phyloP scores from a whole-genome alignment of 2,797 vertebrate species.

The Sphenopsis melanotis region DNA sequence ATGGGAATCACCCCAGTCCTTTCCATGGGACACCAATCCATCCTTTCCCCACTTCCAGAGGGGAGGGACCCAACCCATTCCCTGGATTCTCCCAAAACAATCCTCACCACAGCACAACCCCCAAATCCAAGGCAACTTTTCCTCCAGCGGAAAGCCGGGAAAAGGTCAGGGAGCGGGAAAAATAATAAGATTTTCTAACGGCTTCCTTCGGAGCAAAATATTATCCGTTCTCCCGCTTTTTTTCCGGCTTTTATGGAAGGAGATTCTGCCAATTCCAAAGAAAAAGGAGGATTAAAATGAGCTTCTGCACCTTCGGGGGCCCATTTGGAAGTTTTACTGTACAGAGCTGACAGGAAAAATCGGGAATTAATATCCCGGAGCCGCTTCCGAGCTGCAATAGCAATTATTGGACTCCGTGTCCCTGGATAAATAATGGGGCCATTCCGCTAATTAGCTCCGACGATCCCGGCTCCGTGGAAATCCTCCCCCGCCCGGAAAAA shows the following conservation, averaged over 20 bases:
- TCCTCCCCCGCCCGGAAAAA: background rate
- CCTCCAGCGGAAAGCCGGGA: conserved; percentile 52
- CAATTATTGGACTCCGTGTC: conserved; percentile 86
- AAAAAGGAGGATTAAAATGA: conserved; percentile 85
- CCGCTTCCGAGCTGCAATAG: conserved; percentile 84
- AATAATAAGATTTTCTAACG: conserved; percentile 79
- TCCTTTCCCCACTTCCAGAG: rapidly evolving
- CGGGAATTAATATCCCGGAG: conserved; percentile 87
- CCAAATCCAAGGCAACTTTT: conserved; percentile 53
- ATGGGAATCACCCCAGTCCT: background rate
- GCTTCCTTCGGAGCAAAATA: conserved; percentile 83
- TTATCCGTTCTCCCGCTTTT: conserved; percentile 78
- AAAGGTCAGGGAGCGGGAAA: conserved; percentile 75
- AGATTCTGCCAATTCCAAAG: conserved; percentile 82
- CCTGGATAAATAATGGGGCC: conserved; percentile 86
- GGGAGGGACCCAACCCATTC: rapidly evolving
- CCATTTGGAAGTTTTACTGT: conserved; percentile 88
- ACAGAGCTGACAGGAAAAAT: conserved; percentile 84
- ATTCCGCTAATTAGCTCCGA: conserved; percentile 86
- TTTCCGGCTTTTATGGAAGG: conserved; percentile 82
- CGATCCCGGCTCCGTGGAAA: conserved; percentile 80
- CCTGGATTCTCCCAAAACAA: background rate
- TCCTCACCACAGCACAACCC: background rate
- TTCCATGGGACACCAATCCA: rapidly evolving
- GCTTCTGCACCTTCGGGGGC: conserved; percentile 86